A percentile compares a stretch with the other conserved stretches of the same genome.
Evolutionary conservation across 2,113 vertebrate genomes (phyloP).

Genomic region (Aspiorhynchus laticeps): DNA sequence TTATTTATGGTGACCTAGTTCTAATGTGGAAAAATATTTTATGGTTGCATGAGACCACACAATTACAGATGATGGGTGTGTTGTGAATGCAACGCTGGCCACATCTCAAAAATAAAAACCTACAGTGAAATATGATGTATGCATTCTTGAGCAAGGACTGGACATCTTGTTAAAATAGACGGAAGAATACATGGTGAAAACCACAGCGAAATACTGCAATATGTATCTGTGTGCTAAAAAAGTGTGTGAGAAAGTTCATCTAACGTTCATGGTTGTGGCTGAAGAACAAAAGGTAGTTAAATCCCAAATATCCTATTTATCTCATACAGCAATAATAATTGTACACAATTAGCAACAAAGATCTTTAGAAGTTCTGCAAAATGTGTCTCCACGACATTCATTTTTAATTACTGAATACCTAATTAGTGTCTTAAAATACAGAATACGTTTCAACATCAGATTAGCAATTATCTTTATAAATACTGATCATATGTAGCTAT

Average conservation of each 20-base stretch:
- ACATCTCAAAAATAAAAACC: not conserved
- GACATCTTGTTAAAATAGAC: not conserved
- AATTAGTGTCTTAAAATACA: conserved; percentile 3
- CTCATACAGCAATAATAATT: not conserved
- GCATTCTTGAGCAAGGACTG: not conserved
- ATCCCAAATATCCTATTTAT: not conserved
- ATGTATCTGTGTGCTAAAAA: not conserved
- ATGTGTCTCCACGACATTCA: not conserved
- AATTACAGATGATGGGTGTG: conserved; percentile 6
- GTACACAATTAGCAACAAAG: not conserved
- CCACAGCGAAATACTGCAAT: not conserved
- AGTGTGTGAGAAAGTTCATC: not conserved
- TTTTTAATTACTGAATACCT: not conserved
- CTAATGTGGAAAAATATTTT: not conserved
- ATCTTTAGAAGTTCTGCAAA: not conserved
- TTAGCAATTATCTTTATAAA: not conserved
- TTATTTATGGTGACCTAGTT: not conserved
- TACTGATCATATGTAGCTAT: not conserved
- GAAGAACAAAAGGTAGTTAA: not conserved
- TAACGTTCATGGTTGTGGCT: not conserved
- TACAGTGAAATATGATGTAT: not conserved
- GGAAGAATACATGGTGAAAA: not conserved
- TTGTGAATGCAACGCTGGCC: not conserved
- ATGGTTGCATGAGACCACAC: not conserved
- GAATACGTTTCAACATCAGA: not conserved